Base-by-base conservation (phyloP, 53 echinoderm and acorn worm genomes). In the Zoroaster sp. region DNA sequence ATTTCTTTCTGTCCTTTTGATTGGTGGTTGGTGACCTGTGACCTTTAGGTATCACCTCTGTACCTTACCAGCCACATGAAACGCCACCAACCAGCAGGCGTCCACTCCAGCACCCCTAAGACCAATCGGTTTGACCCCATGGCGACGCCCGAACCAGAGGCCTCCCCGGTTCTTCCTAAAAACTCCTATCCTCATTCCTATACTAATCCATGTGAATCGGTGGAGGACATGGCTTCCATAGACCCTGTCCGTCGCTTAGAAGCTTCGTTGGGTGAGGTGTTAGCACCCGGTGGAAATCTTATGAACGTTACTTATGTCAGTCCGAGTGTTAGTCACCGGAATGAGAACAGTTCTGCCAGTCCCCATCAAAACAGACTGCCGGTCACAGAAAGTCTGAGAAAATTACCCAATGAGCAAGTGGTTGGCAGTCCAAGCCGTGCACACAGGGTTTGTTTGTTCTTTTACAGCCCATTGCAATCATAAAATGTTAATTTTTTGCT, bases 21-120 rank as follows among this genome's bases (percentile, higher is more conserved):
- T 40, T 69, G 44, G 79, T 79, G 54, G 34, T 54, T 55, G 83
- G 83, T 85, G 71, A 85, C 35, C 71, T 70, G 12, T 85, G 83
- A 83, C 70, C 83, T 70, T 55, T 23, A 59, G 63, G 28, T 28
- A 59, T 25, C 63, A 25, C 63, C 63, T 59, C 11, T 59, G 63
- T 59, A 59, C 63, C 63, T 28, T 25, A 59, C 63, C 63, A 9
- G 63, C 28, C 21, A 59, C 28, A 59, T 18, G 28, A 59, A 59
- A 59, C 63, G 63, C 28, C 28, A 10, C 63, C 63, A 59, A 21
- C 63, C 21, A 28, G 63, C 28, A 0, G 63, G 63, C 0, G 88
- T 95, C n/a, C 87, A 95, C 52, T 96, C 97, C 25, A 96, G 97
- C 66, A 96, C 97, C 68, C 97, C 97, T 5, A 96, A 96, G 86